phyloP scores from a whole-genome alignment of 2,113 vertebrate species.

The Saccopteryx bilineata region DNA sequence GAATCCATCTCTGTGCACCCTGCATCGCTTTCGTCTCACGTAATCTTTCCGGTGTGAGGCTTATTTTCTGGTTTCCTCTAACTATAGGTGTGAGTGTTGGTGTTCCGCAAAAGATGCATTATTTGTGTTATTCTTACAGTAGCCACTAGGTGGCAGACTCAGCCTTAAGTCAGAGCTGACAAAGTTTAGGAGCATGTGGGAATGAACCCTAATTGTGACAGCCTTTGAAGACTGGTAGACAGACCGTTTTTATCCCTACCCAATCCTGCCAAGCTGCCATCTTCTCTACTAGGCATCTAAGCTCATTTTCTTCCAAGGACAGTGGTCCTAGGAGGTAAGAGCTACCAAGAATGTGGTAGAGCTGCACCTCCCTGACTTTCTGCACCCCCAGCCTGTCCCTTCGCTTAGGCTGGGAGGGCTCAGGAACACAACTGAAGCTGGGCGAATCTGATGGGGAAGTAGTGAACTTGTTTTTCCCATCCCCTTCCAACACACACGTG shows the following conservation, averaged over 20 bases:
- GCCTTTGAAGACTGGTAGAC: neutral
- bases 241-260: neutral
- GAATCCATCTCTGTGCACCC: neutral
- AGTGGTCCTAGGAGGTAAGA: neutral
- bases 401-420: neutral
- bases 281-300: neutral
- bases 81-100: neutral
- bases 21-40: neutral
- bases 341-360: rapidly evolving
- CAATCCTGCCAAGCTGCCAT: neutral
- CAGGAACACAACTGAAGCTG: neutral
- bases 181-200: neutral
- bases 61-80: neutral
- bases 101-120: rapidly evolving
- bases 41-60: neutral
- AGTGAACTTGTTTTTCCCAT: neutral
- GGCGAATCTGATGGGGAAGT: neutral
- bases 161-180: neutral
- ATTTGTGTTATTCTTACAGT: neutral
- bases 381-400: neutral
- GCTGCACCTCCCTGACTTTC: neutral
- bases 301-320: neutral
- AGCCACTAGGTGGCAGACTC: conserved; percentile 52
- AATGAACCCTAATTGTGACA: neutral
- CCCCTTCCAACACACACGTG: neutral